These are phyloP conservation scores for Oncopodura yosiiana DNA, from an alignment of 1,140 invertebrate species.

Conservation along the genomic window DNA sequence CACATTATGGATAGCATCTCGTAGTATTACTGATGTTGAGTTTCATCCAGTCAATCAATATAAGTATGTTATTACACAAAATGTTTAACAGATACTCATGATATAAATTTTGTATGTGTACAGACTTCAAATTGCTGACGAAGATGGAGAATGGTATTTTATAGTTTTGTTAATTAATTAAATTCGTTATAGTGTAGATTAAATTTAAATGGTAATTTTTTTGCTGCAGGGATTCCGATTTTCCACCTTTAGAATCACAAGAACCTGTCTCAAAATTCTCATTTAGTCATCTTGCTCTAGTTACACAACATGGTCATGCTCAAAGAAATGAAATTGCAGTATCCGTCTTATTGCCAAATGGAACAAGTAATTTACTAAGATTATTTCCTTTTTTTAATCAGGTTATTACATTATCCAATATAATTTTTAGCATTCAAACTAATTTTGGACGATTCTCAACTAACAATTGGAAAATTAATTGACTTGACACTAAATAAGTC, in stretches of 20 bases:
- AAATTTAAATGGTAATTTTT: no score
- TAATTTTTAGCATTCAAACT: conserved; percentile 19
- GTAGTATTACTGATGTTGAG: conserved; percentile 36
- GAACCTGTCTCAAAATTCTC: conserved; percentile 88
- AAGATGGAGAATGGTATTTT: conserved; percentile 97
- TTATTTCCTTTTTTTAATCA: no score
- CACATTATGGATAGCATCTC: conserved; percentile 66
- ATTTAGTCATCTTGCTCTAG: conserved; percentile 76
- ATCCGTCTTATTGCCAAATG: conserved; percentile 30
- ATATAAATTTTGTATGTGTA: conserved; percentile 47
- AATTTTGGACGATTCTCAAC: conserved; percentile 8
- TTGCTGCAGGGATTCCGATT: conserved; percentile 82
- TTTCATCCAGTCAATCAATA: conserved; percentile 35
- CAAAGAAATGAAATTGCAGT: conserved; percentile 6
- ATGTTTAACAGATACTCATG: conserved; percentile 39
- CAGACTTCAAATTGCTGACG: conserved; percentile 85
- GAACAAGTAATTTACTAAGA: no score
- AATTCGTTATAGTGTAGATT: no score
- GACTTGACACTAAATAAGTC: conserved; percentile 18
- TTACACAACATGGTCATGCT: conserved; percentile 37
- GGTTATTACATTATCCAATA: no score
- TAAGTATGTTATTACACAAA: conserved; percentile 12
- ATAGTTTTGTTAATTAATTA: no score
- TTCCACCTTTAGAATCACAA: conserved; percentile 74
- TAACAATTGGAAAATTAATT: conserved; percentile 25